A percentile compares a stretch with the other conserved stretches of the same genome.
Evolutionary conservation across 2,888 invertebrate genomes (phyloP).

Genomic region (Perizoma affinitatum): DNA sequence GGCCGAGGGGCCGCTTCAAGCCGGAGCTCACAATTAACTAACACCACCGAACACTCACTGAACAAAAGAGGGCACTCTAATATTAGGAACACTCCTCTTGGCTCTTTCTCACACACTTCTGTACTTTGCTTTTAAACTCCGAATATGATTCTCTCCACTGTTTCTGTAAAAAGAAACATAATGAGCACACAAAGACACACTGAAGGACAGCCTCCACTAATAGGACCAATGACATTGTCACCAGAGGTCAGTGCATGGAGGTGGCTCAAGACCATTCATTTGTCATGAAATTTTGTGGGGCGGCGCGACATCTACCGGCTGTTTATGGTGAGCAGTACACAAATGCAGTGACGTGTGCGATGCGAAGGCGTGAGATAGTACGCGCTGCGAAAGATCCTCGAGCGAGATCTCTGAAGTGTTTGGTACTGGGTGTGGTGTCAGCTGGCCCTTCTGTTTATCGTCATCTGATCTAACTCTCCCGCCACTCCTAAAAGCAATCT

Average conservation of each 20-base stretch:
- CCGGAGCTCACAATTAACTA: slow-evolving; percentile 56
- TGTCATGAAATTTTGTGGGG: slow-evolving; percentile 16
- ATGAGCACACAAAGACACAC: slow-evolving; percentile 58
- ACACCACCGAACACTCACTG: slow-evolving; percentile 80
- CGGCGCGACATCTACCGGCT: slow-evolving; percentile 44
- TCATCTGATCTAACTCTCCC: slow-evolving; percentile 65
- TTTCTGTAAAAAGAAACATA: slow-evolving; percentile 90
- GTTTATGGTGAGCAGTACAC: slow-evolving; percentile 43
- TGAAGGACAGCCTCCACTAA: not conserved
- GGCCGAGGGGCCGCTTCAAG: slow-evolving; percentile 50
- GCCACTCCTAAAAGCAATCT: slow-evolving; percentile 92
- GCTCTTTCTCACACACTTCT: slow-evolving; percentile 98
- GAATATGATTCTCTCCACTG: slow-evolving; percentile 99
- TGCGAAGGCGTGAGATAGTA: slow-evolving; percentile 47
- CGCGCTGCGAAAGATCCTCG: slow-evolving; percentile 56
- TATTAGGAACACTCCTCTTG: slow-evolving; percentile 98
- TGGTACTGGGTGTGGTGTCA: slow-evolving; percentile 53
- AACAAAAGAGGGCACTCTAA: slow-evolving; percentile 83
- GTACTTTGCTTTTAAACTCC: slow-evolving; percentile 99
- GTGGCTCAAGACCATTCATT: not conserved
- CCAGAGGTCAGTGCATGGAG: not conserved
- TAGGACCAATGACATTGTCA: not conserved
- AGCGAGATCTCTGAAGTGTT: slow-evolving; percentile 50
- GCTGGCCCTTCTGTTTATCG: slow-evolving; percentile 71
- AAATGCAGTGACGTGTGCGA: slow-evolving; percentile 64